These are phyloP conservation scores for Cataglyphis livida DNA, from an alignment of 2,888 invertebrate genomes.

Conservation along the genomic window DNA sequence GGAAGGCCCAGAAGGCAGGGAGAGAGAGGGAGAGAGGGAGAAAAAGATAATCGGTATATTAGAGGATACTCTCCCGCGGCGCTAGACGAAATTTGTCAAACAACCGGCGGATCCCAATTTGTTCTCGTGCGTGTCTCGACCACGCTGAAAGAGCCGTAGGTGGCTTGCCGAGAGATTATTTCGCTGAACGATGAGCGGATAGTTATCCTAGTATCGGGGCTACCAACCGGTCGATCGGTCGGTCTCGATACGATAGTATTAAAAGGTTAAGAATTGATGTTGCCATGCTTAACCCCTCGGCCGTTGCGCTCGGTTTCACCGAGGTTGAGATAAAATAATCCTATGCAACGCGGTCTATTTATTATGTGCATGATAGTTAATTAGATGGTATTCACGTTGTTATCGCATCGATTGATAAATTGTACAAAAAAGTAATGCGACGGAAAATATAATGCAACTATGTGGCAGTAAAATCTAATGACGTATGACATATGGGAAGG, in stretches of 20 bases:
- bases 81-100: slow-evolving; percentile 81
- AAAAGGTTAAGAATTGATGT: slow-evolving; percentile 56
- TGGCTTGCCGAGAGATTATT: slow-evolving; percentile 59
- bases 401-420: not conserved
- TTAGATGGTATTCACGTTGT: not conserved
- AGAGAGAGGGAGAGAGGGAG: slow-evolving; percentile 40
- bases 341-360: slow-evolving; percentile 19
- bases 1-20: slow-evolving; percentile 32
- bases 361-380: slow-evolving; percentile 14
- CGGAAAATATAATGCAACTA: not conserved
- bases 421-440: slow-evolving; percentile 3
- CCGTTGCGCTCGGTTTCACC: not conserved
- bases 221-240: slow-evolving; percentile 39
- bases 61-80: slow-evolving; percentile 76
- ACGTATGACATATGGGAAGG: not conserved
- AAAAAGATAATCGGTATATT: slow-evolving; percentile 65
- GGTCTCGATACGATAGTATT: slow-evolving; percentile 56
- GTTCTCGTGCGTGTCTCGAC: slow-evolving; percentile 73
- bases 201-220: slow-evolving; percentile 56
- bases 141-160: slow-evolving; percentile 69
- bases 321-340: slow-evolving; percentile 22
- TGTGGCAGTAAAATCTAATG: not conserved
- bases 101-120: slow-evolving; percentile 77
- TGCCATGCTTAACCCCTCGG: slow-evolving; percentile 27
- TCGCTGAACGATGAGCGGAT: slow-evolving; percentile 55